Conservation (phyloP, 2,113 vertebrate genomes). For the Muntiacus muntjak region DNA sequence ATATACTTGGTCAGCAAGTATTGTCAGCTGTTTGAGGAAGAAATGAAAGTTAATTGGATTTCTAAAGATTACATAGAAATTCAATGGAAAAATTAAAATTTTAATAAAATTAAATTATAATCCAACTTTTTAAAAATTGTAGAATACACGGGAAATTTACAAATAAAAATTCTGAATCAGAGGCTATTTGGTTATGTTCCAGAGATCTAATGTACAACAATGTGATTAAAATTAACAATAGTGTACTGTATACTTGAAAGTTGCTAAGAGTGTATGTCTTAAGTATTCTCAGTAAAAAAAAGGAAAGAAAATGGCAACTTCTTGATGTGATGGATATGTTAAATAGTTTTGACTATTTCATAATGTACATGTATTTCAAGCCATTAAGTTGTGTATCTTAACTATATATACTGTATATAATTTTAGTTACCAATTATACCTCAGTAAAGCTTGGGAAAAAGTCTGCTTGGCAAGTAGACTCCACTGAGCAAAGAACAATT, state of each 20-base stretch:
- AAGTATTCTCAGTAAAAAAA: not conserved
- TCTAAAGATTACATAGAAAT: not conserved
- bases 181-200: not conserved
- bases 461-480: not conserved
- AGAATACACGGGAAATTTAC: not conserved
- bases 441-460: not conserved
- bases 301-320: not conserved
- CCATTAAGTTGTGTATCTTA: not conserved
- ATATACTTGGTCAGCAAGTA: not conserved
- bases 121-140: not conserved
- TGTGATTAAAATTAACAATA: not conserved
- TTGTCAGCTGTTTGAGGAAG: not conserved
- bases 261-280: not conserved
- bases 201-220: not conserved
- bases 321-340: not conserved
- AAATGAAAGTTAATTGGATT: not conserved
- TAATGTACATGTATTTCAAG: not conserved
- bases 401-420: not conserved
- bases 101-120: not conserved
- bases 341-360: not conserved
- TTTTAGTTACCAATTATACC: not conserved
- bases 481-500: not conserved
- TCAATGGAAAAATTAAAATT: not conserved
- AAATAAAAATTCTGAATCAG: not conserved
- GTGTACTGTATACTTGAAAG: not conserved